Percentiles rank a stretch among this genome's conserved stretches.
Conservation (phyloP, 2,113 vertebrate genomes). For the Barnardius zonarius region DNA sequence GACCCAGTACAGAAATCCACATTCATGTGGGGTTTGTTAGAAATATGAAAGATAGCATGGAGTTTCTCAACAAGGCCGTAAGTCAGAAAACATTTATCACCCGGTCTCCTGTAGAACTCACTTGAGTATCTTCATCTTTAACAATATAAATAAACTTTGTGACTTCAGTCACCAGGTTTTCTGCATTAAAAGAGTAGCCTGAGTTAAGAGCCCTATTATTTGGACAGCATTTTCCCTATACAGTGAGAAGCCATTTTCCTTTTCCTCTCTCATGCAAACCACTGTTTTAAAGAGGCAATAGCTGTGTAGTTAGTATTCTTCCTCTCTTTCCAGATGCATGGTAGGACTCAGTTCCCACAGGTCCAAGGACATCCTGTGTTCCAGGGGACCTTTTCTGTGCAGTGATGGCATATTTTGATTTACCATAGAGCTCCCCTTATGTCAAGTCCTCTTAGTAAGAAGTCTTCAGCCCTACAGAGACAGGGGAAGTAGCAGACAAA, state of each 20-base stretch:
- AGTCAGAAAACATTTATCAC: background rate
- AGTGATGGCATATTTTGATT: background rate
- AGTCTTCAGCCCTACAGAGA: background rate
- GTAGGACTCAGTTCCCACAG: background rate
- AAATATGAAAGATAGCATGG: background rate
- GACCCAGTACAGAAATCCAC: background rate
- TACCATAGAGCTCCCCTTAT: background rate
- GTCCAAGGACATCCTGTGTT: background rate
- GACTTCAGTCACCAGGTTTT: background rate
- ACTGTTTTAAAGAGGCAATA: background rate
- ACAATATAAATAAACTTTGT: background rate
- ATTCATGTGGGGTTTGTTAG: background rate
- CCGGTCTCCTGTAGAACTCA: background rate
- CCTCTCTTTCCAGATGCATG: background rate
- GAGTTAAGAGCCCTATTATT: background rate
- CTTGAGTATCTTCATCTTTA: background rate
- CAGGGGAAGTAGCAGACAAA: background rate
- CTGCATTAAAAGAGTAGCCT: background rate
- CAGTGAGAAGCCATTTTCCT: background rate
- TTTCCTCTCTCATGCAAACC: background rate
- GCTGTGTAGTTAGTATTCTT: background rate
- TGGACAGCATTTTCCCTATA: background rate
- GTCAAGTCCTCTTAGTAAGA: background rate
- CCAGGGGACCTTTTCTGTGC: background rate
- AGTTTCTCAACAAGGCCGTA: background rate